Base-by-base conservation (phyloP, 2,113 vertebrate species). In the Pimephales promelas region DNA sequence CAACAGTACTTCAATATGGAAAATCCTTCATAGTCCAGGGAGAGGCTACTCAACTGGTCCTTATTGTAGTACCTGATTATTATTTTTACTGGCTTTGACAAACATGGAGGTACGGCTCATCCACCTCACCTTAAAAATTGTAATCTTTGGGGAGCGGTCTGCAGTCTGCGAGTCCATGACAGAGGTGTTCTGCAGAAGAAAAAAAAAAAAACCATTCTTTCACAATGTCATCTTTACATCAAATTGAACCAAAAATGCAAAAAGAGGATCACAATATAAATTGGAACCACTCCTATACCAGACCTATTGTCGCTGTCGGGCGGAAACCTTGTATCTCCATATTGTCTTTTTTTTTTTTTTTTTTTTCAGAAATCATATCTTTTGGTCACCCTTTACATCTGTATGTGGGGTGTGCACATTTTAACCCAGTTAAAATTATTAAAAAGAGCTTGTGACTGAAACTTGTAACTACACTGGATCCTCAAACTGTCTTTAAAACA, bases 141-240 rank as follows among this genome's bases (percentile, higher is more conserved):
- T 96, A 94, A 95, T 96, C 94, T 96, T 96, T 92, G 95, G 95
- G 92, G 96, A 95, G 91, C 94, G 95, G 91, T 96, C 95, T 94
- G 95, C 95, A 93, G 95, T 95, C 90, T 95, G 95, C 93, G 96
- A 94, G 92, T 96, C 96, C 95, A 96, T 96, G 92, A 95, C 95
- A 92, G 96, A 96, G 3, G 95, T 96, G 90, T 95, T 96, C 96
- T 96, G 89, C 18, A 81, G 16, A 66, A 45, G 43, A 79, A 40
- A 57, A 31, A 83, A 8, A 24, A 7, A 54, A 1, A 31, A 40
- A 24, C 40, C 11, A 20, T 36, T 52, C 26, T 54, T 64, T 66
- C 2, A 22, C 10, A 8, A 14, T 10, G 45, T 59, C 13, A 13
- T 6, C 9, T 80, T 22, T 36, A 26, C 49, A 68, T 66, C 9